Evolutionary conservation across 2,113 vertebrate species (phyloP), one percentile per base, ranked within the genome.

Genomic region (Rutilus rutilus): DNA sequence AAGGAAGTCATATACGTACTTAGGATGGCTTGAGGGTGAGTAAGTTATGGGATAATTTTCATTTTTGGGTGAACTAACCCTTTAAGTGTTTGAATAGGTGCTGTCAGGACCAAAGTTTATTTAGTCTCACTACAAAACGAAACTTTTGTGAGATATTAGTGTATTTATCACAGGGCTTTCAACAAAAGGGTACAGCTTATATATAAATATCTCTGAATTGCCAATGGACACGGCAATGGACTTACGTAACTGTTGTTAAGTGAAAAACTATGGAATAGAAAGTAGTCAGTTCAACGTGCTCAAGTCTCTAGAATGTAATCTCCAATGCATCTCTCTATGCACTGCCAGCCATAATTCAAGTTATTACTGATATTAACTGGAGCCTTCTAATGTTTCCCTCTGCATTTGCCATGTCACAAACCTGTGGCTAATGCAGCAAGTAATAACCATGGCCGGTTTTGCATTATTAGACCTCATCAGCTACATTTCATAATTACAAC

Each of bases 371-470:
- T 78, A 78, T 78, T 78, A 57, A 78, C 27, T 57, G 17, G 30
- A 78, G 50, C 30, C 19, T 30, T 78, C 75, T 57, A 78, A 78
- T 78, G 75, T 7, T 33, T 57, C 47, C 21, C 54, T 59, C 30
- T 23, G 21, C 30, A 36, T 23, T 57, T 59, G 17, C 30, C 50
- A 59, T 23, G 52, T 57, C 30, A 59, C 69, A 42, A 73, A 73
- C 69, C 69, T 73, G 33, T 71, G 67, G 19, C 39, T 71, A 39
- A 71, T 23, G 36, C 10, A 1, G 27, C 30, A 78, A 59, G 54
- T 59, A 78, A 54, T 54, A 78, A 57, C 76, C 27, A 78, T 21
- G 57, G 50, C 19, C 50, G 25, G 30, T 57, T 36, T 59, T 78
- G 19, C 1, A 78, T 59, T 36, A 59, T 78, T 59, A 59, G 19